Conservation (phyloP, 2,113 vertebrate genomes). For the Garra rufa region DNA sequence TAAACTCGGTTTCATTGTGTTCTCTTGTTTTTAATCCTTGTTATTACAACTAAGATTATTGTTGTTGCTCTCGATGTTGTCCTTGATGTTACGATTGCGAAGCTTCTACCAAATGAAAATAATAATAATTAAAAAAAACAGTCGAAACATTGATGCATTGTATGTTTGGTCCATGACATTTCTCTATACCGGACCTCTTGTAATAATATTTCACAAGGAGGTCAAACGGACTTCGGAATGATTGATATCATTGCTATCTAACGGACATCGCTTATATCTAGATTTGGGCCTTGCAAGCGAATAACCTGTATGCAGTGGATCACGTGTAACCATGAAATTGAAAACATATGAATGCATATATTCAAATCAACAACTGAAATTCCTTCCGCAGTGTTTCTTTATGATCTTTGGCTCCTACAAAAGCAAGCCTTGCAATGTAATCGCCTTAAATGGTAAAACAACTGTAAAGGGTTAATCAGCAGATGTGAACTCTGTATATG, state of each 20-base stretch:
- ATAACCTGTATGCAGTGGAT: slow-evolving; percentile 67
- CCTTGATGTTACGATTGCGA: slow-evolving; percentile 71
- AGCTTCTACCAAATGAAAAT: slow-evolving; percentile 80
- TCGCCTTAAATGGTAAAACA: slow-evolving; percentile 75
- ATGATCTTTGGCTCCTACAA: slow-evolving; percentile 49
- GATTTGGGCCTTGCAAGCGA: slow-evolving; percentile 74
- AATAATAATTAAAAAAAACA: slow-evolving; percentile 44
- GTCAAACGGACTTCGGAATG: slow-evolving; percentile 73
- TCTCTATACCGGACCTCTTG: slow-evolving; percentile 64
- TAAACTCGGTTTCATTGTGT: slow-evolving; percentile 72
- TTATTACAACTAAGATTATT: slow-evolving; percentile 70
- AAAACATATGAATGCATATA: slow-evolving; percentile 62
- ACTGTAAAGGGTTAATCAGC: slow-evolving; percentile 71
- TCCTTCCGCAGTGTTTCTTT: slow-evolving; percentile 53
- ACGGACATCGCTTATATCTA: slow-evolving; percentile 65
- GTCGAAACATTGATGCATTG: slow-evolving; percentile 55
- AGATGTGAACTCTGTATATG: slow-evolving; percentile 72
- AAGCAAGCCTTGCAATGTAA: slow-evolving; percentile 65
- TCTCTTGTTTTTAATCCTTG: slow-evolving; percentile 69
- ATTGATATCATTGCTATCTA: slow-evolving; percentile 50
- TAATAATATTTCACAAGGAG: slow-evolving; percentile 70
- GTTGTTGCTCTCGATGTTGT: slow-evolving; percentile 72
- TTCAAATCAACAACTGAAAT: slow-evolving; percentile 58
- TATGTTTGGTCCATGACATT: slow-evolving; percentile 65
- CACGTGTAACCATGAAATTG: slow-evolving; percentile 69